Base-by-base conservation (phyloP, 2,888 invertebrate species). In the Cryptosula pallasiana region DNA sequence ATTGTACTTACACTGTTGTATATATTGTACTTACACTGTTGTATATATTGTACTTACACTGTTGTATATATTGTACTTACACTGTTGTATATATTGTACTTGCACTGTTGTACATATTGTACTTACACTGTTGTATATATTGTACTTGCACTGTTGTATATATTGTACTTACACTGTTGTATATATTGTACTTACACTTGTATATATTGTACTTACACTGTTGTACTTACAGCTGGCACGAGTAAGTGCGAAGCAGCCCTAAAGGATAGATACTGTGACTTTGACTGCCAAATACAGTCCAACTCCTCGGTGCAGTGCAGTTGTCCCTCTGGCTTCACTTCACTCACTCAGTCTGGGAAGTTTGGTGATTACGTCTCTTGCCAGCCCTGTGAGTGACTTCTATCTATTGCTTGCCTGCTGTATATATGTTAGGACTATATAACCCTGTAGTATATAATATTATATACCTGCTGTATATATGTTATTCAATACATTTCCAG, bases 191-290 rank as follows among this genome's bases (percentile, higher is more conserved):
- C n/a, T n/a, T n/a, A n/a, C n/a, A n/a, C n/a, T n/a, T n/a, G n/a
- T n/a, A n/a, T n/a, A n/a, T n/a, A n/a, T n/a, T n/a, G n/a, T n/a
- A n/a, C n/a, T n/a, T n/a, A n/a, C n/a, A n/a, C n/a, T n/a, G n/a
- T n/a, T n/a, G n/a, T n/a, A n/a, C n/a, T n/a, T n/a, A n/a, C n/a
- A n/a, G n/a, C n/a, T n/a, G n/a, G n/a, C 20, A 13, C 25, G 32
- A 32, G 13, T 13, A 63, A 63, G n/a, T 63, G 63, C 32, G 29
- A 27, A 32, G 63, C 25, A 3, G 29, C 63, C 25, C 27, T 25
- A 5, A 63, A 63, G 32, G 63, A 63, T 32, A 63, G 63, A n/a
- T 63, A 63, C 27, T 63, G 63, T 34, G 63, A 63, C 32, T 16
- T 29, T 13, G 13, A 29, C 13, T 63, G 63, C n/a, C 3, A 23